A percentile compares a stretch with the other conserved stretches of the same genome.
phyloP scores from a whole-genome alignment of 2,888 invertebrate species.

The Drosophila borealis region DNA sequence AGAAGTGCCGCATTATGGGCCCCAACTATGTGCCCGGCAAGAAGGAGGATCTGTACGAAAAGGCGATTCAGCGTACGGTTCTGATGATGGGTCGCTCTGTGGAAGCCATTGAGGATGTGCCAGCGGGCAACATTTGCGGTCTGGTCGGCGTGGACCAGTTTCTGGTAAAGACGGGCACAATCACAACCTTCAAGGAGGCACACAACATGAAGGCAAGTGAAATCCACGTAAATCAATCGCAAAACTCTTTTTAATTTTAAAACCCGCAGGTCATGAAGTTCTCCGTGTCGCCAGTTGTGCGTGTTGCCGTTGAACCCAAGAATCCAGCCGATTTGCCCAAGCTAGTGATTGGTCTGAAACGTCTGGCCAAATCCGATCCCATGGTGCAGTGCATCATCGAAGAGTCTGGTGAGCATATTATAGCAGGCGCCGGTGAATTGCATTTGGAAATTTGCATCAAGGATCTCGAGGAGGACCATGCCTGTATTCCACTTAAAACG shows the following conservation, averaged over 20 bases:
- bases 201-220: conserved; percentile 95
- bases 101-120: conserved; percentile 99
- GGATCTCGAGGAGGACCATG: conserved; percentile 99
- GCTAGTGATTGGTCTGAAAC: conserved; percentile 99
- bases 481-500: conserved; percentile 99
- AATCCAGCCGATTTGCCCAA: conserved; percentile 99
- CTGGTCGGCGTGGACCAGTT: conserved; percentile 99
- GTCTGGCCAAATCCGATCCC: conserved; percentile 99
- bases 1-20: conserved; percentile 99
- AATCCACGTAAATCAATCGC: neutral
- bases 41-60: conserved; percentile 99
- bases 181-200: conserved; percentile 99
- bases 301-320: conserved; percentile 99
- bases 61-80: conserved; percentile 99
- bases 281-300: conserved; percentile 99
- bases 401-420: conserved; percentile 99
- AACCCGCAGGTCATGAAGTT: conserved; percentile 98
- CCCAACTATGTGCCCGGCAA: conserved; percentile 99
- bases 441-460: conserved; percentile 99
- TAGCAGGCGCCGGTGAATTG: conserved; percentile 99
- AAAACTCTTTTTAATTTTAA: neutral
- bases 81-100: conserved; percentile 99
- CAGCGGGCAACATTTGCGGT: conserved; percentile 99
- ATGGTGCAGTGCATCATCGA: conserved; percentile 99
- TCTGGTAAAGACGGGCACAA: conserved; percentile 99